These are phyloP conservation scores for Nettapus auritus DNA, from an alignment of 2,113 vertebrate species.

Conservation along the genomic window DNA sequence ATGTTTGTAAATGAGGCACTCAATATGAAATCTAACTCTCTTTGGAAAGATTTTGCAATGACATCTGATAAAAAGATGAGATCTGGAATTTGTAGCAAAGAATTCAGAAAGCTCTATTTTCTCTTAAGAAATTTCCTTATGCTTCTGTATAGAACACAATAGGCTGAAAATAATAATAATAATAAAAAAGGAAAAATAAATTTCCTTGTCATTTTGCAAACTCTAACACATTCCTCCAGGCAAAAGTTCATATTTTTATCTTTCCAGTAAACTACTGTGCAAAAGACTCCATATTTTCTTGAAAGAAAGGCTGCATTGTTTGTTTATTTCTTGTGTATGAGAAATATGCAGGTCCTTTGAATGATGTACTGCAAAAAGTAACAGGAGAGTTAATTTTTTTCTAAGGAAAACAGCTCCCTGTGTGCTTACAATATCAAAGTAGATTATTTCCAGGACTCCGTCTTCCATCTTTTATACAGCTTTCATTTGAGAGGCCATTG, in stretches of 20 bases:
- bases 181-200: not conserved
- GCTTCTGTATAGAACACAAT: not conserved
- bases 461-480: not conserved
- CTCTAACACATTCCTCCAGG: slow-evolving; percentile 31
- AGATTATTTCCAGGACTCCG: not conserved
- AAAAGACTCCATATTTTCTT: not conserved
- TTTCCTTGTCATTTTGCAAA: slow-evolving; percentile 49
- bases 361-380: not conserved
- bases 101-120: slow-evolving; percentile 15
- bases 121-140: slow-evolving; percentile 2
- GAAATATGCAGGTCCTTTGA: slow-evolving; percentile 15
- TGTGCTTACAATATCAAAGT: not conserved
- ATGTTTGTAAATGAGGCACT: not conserved
- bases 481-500: slow-evolving; percentile 1
- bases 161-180: not conserved
- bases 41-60: slow-evolving; percentile 3
- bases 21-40: not conserved
- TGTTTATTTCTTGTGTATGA: slow-evolving; percentile 17
- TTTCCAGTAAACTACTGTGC: not conserved
- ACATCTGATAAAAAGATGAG: slow-evolving; percentile 20
- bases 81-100: slow-evolving; percentile 12
- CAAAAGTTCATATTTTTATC: slow-evolving; percentile 50
- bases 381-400: not conserved
- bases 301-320: not conserved
- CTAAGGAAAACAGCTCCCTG: not conserved